Percentiles rank a stretch among this genome's conserved stretches.
Conservation (phyloP, 2,888 invertebrate genomes). For the Mantis religiosa region DNA sequence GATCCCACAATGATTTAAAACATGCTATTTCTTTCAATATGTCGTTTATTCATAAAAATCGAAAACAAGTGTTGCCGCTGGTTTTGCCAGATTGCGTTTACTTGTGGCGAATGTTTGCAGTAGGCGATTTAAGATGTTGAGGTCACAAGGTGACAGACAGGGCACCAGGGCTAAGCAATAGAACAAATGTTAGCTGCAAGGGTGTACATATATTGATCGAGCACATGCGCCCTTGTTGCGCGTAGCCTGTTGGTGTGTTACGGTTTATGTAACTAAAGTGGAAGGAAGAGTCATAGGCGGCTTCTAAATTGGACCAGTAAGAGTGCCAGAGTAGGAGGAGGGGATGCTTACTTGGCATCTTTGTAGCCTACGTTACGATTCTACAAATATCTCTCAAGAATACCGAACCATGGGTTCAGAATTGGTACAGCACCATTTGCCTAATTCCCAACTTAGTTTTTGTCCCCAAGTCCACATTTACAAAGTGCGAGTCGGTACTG, state of each 20-base stretch:
- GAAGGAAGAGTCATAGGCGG: neutral
- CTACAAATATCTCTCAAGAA: neutral
- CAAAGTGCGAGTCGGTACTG: no score
- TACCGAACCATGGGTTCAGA: no score
- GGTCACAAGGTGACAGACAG: neutral
- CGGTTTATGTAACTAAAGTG: slow-evolving; percentile 12
- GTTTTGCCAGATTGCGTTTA: no score
- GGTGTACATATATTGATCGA: neutral
- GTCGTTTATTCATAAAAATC: no score
- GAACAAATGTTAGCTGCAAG: neutral
- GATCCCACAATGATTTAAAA: no score
- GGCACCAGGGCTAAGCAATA: neutral
- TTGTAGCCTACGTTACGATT: neutral
- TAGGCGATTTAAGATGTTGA: neutral
- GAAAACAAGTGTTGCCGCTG: no score
- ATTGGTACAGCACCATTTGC: no score
- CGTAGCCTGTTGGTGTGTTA: neutral
- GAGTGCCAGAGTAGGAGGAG: neutral
- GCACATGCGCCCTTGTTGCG: neutral
- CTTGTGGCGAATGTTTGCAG: no score
- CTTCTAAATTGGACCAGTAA: slow-evolving; percentile 1
- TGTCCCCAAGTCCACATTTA: no score
- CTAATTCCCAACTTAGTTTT: no score
- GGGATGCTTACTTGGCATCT: neutral
- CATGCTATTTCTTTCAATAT: no score